These are phyloP conservation scores for Trichoplusia ni DNA, from an alignment of 1,140 invertebrate genomes.

Conservation along the genomic window DNA sequence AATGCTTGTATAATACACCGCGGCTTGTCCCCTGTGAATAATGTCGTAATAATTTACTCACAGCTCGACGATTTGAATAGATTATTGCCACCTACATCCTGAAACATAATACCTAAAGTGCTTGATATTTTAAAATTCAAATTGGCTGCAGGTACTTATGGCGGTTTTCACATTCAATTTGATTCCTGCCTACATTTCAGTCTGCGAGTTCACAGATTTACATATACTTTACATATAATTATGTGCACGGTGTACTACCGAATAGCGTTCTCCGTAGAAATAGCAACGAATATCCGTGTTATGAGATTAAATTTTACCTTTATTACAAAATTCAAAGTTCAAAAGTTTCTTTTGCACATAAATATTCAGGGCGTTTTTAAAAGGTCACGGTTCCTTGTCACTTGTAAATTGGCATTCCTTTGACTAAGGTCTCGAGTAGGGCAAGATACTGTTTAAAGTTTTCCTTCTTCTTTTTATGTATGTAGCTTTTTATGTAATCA, in stretches of 20 bases:
- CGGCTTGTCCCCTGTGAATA: no score
- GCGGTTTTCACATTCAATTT: constrained; percentile 26
- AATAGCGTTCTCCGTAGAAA: not conserved
- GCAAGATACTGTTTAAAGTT: no score
- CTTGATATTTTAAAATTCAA: constrained; percentile 14
- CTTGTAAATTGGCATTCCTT: no score
- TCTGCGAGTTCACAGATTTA: constrained; percentile 41
- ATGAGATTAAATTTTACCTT: not conserved
- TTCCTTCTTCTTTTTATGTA: no score
- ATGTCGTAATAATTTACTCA: no score
- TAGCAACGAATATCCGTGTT: not conserved
- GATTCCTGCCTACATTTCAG: constrained; percentile 27
- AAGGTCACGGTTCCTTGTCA: no score
- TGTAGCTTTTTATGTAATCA: no score
- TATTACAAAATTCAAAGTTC: no score
- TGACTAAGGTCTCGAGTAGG: no score
- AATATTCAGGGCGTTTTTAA: no score
- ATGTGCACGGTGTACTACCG: constrained; percentile 13
- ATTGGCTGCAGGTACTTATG: constrained; percentile 8
- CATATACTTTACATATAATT: constrained; percentile 52
- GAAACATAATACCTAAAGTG: not conserved
- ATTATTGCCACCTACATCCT: not conserved
- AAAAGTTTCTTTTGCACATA: no score
- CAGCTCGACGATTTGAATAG: not conserved
- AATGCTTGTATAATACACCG: no score